Percentiles rank a stretch among this genome's conserved stretches.
Conservation (phyloP, 2,888 invertebrate species). For the Dromius quadrimaculatus region DNA sequence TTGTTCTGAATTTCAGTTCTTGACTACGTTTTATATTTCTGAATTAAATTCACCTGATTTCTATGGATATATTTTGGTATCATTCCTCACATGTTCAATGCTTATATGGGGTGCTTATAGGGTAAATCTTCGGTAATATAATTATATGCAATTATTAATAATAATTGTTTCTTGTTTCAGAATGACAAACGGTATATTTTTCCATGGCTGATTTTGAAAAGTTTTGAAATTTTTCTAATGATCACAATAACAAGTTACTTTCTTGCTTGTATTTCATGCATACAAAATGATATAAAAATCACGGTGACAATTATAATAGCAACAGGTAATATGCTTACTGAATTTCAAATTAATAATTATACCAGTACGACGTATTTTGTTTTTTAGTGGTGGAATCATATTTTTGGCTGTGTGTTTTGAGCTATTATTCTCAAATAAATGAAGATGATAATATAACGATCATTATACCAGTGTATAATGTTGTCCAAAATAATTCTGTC, state of each 20-base stretch:
- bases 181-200: constrained; percentile 24
- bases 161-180: constrained; percentile 21
- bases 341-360: not conserved
- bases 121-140: not conserved
- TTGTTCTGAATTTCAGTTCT: not conserved
- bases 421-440: constrained; percentile 10
- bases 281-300: not conserved
- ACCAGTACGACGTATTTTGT: too few relatives aligned
- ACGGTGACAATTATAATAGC: not conserved
- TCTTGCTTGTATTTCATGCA: not conserved
- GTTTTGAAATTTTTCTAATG: constrained; percentile 27
- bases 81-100: constrained; percentile 13
- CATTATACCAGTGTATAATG: not conserved
- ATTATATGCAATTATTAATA: not conserved
- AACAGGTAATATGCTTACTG: constrained; percentile 4
- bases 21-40: constrained; percentile 5
- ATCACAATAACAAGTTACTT: constrained; percentile 2
- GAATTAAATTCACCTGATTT: constrained; percentile 4
- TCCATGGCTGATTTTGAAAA: constrained; percentile 31
- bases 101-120: constrained; percentile 24
- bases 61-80: constrained; percentile 5
- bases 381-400: constrained; percentile 13
- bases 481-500: not conserved
- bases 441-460: not conserved
- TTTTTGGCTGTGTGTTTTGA: constrained; percentile 17